Percentiles rank a stretch among this genome's conserved stretches.
Evolutionary conservation across 2,797 vertebrate species (phyloP).

Genomic region (Aselliscus stoliczkanus): DNA sequence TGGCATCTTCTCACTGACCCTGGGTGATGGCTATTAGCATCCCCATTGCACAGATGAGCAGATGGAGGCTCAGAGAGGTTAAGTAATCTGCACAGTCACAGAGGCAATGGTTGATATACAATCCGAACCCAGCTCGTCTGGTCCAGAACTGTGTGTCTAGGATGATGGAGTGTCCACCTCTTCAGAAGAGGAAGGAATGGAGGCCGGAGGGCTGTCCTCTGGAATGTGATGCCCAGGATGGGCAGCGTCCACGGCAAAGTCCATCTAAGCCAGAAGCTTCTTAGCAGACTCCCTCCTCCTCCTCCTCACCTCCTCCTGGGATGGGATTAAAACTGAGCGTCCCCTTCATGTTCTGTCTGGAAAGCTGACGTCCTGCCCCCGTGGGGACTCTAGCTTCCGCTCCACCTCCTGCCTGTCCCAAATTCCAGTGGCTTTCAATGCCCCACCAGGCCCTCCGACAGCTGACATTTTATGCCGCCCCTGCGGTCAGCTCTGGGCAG

Average conservation of each 20-base stretch:
- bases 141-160: accelerated
- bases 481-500: conserved; percentile 24
- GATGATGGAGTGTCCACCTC: accelerated
- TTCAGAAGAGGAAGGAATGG: not conserved
- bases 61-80: not conserved
- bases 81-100: not conserved
- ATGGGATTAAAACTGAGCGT: not conserved
- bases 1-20: not conserved
- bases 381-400: not conserved
- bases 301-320: not conserved
- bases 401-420: conserved; percentile 12
- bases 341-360: conserved; percentile 12
- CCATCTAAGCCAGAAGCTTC: not conserved
- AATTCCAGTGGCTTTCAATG: conserved; percentile 58
- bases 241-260: not conserved
- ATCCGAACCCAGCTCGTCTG: not conserved
- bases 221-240: not conserved
- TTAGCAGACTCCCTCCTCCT: not conserved
- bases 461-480: conserved; percentile 11
- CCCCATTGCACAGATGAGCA: not conserved
- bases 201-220: not conserved
- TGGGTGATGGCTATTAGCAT: accelerated
- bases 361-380: not conserved
- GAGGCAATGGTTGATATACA: accelerated
- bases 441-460: conserved; percentile 39